Percentiles rank a stretch among this genome's conserved stretches.
These are phyloP conservation scores for Cabera pusaria DNA, from an alignment of 2,888 invertebrate species.

Conservation along the genomic window DNA sequence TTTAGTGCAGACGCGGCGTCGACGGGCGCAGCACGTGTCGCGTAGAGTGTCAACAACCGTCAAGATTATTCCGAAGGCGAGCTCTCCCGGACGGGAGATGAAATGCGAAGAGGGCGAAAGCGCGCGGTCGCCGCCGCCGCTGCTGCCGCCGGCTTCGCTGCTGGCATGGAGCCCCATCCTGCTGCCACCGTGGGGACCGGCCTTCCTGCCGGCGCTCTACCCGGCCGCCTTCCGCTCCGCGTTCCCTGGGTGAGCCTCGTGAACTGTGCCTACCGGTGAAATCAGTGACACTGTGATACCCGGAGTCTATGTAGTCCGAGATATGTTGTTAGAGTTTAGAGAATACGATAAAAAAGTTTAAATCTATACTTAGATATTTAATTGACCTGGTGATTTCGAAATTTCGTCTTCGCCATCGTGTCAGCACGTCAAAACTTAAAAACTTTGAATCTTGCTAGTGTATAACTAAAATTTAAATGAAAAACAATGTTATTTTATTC, in stretches of 20 bases:
- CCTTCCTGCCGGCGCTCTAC: conserved; percentile 87
- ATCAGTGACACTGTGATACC: conserved; percentile 24
- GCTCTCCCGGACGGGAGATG: conserved; percentile 80
- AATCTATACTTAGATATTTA: too few species aligned
- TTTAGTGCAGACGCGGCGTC: conserved; percentile 80
- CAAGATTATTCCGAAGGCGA: conserved; percentile 80
- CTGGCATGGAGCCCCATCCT: conserved; percentile 90
- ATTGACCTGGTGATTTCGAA: too few species aligned
- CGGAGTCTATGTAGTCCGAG: too few species aligned
- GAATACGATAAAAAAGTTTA: too few species aligned
- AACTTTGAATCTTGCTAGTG: too few species aligned
- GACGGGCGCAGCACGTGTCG: conserved; percentile 76
- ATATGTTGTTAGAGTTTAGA: too few species aligned
- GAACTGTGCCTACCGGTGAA: conserved; percentile 23
- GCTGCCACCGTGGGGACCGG: conserved; percentile 89
- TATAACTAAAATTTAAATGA: too few species aligned
- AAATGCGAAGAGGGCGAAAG: conserved; percentile 76
- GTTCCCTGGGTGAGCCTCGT: conserved; percentile 87
- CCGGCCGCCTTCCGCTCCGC: conserved; percentile 88
- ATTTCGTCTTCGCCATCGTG: too few species aligned
- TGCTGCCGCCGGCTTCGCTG: conserved; percentile 84
- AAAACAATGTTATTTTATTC: too few species aligned
- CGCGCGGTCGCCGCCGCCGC: conserved; percentile 69
- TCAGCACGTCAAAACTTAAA: too few species aligned
- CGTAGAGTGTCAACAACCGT: conserved; percentile 58